Conservation (phyloP, 2,888 invertebrate species). For the Andrena haemorrhoa region DNA sequence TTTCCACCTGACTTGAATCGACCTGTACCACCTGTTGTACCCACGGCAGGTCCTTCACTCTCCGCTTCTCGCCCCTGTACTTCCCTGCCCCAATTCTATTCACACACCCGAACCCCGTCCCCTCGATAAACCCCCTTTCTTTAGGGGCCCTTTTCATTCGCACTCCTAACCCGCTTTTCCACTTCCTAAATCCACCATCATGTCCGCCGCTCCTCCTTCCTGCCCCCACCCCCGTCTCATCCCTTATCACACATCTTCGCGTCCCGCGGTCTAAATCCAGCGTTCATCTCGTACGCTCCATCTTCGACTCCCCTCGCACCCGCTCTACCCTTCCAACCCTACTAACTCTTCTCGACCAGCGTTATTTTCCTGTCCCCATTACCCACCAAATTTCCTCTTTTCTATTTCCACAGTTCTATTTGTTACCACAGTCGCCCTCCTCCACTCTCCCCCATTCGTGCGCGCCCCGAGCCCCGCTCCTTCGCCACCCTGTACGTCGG, state of each 20-base stretch:
- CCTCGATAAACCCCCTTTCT: not conserved
- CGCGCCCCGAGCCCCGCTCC: not conserved
- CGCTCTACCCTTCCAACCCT: not conserved
- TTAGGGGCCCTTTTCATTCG: not conserved
- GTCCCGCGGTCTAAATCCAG: too few relatives aligned
- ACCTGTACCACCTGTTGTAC: constrained; percentile 1
- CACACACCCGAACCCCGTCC: not conserved
- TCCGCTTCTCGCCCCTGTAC: not conserved
- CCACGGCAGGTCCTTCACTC: not conserved
- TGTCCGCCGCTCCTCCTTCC: not conserved
- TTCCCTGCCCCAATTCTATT: constrained; percentile 5
- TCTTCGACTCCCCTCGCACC: not conserved
- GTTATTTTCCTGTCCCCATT: not conserved
- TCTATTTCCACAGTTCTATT: not conserved
- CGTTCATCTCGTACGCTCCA: too few relatives aligned
- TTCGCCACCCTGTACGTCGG: not conserved
- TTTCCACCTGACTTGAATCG: not conserved
- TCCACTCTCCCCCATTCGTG: not conserved
- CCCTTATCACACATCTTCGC: not conserved
- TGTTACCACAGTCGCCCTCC: not conserved
- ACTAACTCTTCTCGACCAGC: not conserved
- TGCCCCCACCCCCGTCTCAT: too few relatives aligned
- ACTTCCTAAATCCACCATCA: not conserved
- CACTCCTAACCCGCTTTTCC: not conserved
- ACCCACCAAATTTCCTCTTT: constrained; percentile 2